A percentile compares a stretch with the other conserved stretches of the same genome.
Evolutionary conservation across 2,113 vertebrate species (phyloP).

Genomic region (Paradoxurus hermaphroditus): DNA sequence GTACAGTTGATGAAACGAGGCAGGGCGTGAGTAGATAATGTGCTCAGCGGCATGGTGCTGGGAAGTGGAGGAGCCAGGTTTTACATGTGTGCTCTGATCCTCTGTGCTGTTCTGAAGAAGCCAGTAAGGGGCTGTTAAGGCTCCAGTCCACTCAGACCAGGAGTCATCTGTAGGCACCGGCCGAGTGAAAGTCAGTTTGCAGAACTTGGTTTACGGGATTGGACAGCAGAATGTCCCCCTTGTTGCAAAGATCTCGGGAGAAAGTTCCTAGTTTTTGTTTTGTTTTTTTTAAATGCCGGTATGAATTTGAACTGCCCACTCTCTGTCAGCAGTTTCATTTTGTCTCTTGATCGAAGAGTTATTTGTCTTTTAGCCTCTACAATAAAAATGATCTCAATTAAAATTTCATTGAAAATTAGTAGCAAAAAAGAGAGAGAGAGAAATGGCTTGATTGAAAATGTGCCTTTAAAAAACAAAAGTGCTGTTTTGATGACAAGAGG

Average conservation of each 20-base stretch:
- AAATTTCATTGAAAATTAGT: conserved; percentile 21
- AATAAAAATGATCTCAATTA: conserved; percentile 42
- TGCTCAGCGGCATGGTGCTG: not conserved
- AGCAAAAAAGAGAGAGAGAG: not conserved
- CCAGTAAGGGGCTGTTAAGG: not conserved
- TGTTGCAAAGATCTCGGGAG: not conserved
- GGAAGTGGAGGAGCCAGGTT: not conserved
- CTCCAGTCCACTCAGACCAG: not conserved
- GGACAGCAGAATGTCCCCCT: not conserved
- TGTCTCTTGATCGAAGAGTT: conserved; percentile 57
- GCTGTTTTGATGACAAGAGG: not conserved
- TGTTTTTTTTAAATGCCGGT: conserved; percentile 15
- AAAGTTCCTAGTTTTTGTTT: not conserved
- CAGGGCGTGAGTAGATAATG: not conserved
- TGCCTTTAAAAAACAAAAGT: not conserved
- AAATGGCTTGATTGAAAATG: not conserved
- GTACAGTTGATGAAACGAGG: not conserved
- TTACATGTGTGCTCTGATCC: not conserved
- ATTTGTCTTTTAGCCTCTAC: not conserved
- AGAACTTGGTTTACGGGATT: not conserved
- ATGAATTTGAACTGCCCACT: conserved; percentile 36
- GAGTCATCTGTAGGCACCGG: not conserved
- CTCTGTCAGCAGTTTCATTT: conserved; percentile 64
- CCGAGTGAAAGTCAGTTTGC: not conserved
- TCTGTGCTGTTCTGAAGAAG: not conserved